Evolutionary conservation across 2,888 invertebrate genomes (phyloP).

Genomic region (Drosophila mayaguana): DNA sequence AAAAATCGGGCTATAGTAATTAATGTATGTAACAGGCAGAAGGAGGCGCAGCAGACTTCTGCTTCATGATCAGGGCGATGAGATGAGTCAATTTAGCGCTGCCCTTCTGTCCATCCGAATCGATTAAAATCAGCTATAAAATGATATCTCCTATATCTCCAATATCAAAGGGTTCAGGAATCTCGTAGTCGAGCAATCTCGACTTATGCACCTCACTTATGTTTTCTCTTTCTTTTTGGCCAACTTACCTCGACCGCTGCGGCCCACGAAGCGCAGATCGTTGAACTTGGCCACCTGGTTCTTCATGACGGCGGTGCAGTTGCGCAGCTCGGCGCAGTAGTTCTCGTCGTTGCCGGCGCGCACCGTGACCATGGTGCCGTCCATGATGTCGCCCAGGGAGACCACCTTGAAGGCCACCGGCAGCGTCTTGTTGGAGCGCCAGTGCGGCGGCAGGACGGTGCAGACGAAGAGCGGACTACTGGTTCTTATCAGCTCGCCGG

Average conservation of each 20-base stretch:
- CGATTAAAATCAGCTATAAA: no score
- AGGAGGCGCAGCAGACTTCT: no score
- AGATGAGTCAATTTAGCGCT: no score
- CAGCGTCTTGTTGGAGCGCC: constrained; percentile 99
- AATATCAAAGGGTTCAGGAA: no score
- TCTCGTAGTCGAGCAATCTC: no score
- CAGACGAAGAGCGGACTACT: constrained; percentile 98
- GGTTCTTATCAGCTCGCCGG: constrained; percentile 96
- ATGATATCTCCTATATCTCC: no score
- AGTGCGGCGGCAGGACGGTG: constrained; percentile 97
- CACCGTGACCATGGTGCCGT: constrained; percentile 98
- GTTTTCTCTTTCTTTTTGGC: no score
- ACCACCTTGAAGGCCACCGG: constrained; percentile 99
- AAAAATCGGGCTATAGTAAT: no score
- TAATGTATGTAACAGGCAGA: no score
- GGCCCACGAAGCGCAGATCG: constrained; percentile 98
- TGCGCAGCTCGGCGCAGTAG: constrained; percentile 97
- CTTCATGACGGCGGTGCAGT: constrained; percentile 98
- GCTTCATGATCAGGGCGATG: no score
- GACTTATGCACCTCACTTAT: no score
- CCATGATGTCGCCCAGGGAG: constrained; percentile 96
- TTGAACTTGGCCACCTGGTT: constrained; percentile 99
- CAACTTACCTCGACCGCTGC: constrained; percentile 97
- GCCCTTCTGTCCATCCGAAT: no score
- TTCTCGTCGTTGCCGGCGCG: constrained; percentile 99